These are phyloP conservation scores for Holotrichia oblita DNA, from an alignment of 1,140 invertebrate species.

Conservation along the genomic window DNA sequence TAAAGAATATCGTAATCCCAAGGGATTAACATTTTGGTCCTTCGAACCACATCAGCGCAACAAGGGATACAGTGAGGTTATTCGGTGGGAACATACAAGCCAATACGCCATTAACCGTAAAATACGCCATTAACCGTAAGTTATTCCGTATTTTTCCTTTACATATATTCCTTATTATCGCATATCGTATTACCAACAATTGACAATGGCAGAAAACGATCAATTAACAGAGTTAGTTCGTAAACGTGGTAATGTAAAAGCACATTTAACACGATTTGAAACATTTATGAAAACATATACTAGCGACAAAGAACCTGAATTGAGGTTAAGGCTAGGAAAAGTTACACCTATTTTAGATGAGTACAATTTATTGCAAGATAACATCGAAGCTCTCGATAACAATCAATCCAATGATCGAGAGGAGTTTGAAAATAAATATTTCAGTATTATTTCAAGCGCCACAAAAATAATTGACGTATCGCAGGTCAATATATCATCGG, in stretches of 20 bases:
- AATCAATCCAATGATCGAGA: not conserved
- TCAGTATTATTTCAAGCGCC: not conserved
- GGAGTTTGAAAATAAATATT: slow-evolving; percentile 18
- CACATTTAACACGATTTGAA: not conserved
- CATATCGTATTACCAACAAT: too few species aligned
- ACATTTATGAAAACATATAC: not conserved
- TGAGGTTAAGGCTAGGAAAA: not conserved
- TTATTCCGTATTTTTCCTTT: too few species aligned
- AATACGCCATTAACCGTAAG: too few species aligned
- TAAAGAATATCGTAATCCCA: too few species aligned
- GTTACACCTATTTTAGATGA: slow-evolving; percentile 8
- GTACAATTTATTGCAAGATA: not conserved
- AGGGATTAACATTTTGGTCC: too few species aligned
- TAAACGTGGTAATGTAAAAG: not conserved
- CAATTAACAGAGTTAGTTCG: not conserved
- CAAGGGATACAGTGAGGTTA: too few species aligned
- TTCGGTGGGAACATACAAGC: too few species aligned
- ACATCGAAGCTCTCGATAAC: not conserved
- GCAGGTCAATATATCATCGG: not conserved
- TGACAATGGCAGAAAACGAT: too few species aligned
- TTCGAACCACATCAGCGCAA: too few species aligned
- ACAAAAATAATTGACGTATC: slow-evolving; percentile 18
- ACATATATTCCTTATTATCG: too few species aligned
- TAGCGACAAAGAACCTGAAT: not conserved
- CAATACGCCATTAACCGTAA: too few species aligned